Base-by-base conservation (phyloP, 2,888 invertebrate genomes). In the Bursaphelenchus okinawaensis region DNA sequence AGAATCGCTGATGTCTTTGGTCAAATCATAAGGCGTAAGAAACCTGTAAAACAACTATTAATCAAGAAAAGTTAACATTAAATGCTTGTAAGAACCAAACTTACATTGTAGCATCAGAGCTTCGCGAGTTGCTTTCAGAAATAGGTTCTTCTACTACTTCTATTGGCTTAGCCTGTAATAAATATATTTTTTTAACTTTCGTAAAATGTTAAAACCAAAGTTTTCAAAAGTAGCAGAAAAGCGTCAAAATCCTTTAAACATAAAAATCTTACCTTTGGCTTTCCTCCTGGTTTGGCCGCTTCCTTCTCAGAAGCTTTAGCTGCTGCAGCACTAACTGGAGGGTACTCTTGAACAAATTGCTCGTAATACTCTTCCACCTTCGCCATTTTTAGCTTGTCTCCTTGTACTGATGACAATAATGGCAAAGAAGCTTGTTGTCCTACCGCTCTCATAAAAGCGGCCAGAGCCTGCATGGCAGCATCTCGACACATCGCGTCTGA, bases 1-100 rank as follows among this genome's bases (percentile, higher is more conserved):
- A 84, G 95, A 93, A 85, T 92, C 92, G 0, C 95, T 93, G 31
- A 98, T 84, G 83, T 92, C 91, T 0, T 91, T 89, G 0, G 96
- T 84, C 72, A 98, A 91, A 82, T 98, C 93, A 20, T 60, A 59
- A n/a, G 60, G 60, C 8, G 57, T 56, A 7, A 50, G 31, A 56
- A 56, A 56, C n/a, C n/a, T n/a, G n/a, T n/a, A n/a, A n/a, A n/a
- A n/a, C n/a, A n/a, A n/a, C n/a, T n/a, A n/a, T n/a, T n/a, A n/a
- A n/a, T n/a, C n/a, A n/a, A n/a, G n/a, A n/a, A n/a, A n/a, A n/a
- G n/a, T n/a, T n/a, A n/a, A n/a, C n/a, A n/a, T n/a, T n/a, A n/a
- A n/a, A n/a, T n/a, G n/a, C n/a, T n/a, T n/a, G n/a, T n/a, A n/a
- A n/a, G n/a, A n/a, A n/a, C n/a, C n/a, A n/a, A n/a, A n/a, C n/a